A percentile compares a stretch with the other conserved stretches of the same genome.
Conservation (phyloP, 2,888 invertebrate species). For the Baccha elongata region DNA sequence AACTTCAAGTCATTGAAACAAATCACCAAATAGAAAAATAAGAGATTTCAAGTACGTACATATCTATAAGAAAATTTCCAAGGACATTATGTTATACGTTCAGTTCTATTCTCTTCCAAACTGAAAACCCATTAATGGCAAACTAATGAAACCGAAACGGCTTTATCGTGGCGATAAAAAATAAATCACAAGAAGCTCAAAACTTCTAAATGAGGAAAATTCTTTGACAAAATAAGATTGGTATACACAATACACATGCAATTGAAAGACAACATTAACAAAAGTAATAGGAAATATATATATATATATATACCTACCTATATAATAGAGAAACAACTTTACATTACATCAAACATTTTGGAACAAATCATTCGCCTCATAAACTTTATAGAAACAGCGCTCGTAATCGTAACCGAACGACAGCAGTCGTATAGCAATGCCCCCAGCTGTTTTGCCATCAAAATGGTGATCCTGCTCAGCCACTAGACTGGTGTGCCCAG, state of each 20-base stretch:
- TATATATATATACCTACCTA: no score
- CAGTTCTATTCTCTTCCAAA: neutral
- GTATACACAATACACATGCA: conserved; percentile 29
- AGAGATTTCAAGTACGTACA: neutral
- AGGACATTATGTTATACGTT: neutral
- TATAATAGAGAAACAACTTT: conserved; percentile 34
- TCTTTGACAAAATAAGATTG: conserved; percentile 28
- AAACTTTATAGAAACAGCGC: conserved; percentile 64
- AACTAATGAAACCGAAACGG: conserved; percentile 51
- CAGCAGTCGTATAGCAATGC: neutral
- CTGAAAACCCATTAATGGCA: conserved; percentile 33
- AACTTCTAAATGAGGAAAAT: conserved; percentile 63
- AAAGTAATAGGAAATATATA: conserved; percentile 3
- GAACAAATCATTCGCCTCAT: conserved; percentile 73
- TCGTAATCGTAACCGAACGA: conserved; percentile 64
- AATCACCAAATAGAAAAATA: conserved; percentile 27
- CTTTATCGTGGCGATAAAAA: conserved; percentile 35
- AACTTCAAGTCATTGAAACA: conserved; percentile 23
- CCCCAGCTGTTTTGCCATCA: conserved; percentile 16
- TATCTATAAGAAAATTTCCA: conserved; percentile 11
- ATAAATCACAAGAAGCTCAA: conserved; percentile 50
- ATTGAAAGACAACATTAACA: conserved; percentile 25
- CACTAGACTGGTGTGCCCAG: neutral
- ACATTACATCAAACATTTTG: conserved; percentile 66
- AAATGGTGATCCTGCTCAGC: neutral